A percentile compares a stretch with the other conserved stretches of the same genome.
phyloP scores from a whole-genome alignment of 2,888 invertebrate species.

The Pristionchus maxplancki region DNA sequence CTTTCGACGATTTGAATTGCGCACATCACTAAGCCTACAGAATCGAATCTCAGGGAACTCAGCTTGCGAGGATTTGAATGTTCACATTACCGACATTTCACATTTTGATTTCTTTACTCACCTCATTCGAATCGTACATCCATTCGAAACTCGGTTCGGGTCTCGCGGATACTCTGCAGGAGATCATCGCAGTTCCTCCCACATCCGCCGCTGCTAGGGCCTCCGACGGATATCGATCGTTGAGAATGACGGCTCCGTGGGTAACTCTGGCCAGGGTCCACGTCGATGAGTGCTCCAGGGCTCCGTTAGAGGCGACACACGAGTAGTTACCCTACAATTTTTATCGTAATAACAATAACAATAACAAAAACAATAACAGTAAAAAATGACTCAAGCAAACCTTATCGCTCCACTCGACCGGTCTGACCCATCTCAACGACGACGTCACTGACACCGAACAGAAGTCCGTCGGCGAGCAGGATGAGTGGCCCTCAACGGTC shows the following conservation, averaged over 20 bases:
- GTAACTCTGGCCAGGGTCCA: conserved; percentile 66
- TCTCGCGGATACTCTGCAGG: conserved; percentile 71
- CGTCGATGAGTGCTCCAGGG: conserved; percentile 79
- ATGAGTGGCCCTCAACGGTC: conserved; percentile 50
- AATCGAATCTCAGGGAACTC: too few species aligned
- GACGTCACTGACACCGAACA: conserved; percentile 63
- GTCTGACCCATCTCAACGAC: conserved; percentile 61
- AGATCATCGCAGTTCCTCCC: conserved; percentile 58
- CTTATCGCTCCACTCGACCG: conserved; percentile 89
- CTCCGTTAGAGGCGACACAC: conserved; percentile 89
- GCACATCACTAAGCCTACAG: too few species aligned
- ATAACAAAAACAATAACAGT: neutral
- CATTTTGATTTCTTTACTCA: neutral
- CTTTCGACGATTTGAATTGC: too few species aligned
- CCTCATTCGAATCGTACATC: conserved; percentile 61
- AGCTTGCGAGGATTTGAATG: too few species aligned
- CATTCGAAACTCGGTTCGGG: conserved; percentile 75
- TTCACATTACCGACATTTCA: neutral
- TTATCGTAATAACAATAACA: neutral
- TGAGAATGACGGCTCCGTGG: conserved; percentile 73
- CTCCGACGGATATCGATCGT: conserved; percentile 64
- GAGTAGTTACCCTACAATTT: conserved; percentile 87
- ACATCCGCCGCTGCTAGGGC: conserved; percentile 71
- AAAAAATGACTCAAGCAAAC: conserved; percentile 23
- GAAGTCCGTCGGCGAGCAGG: conserved; percentile 64